These are phyloP conservation scores for Ammospiza maritima DNA, from an alignment of 2,797 vertebrate species.

Conservation along the genomic window DNA sequence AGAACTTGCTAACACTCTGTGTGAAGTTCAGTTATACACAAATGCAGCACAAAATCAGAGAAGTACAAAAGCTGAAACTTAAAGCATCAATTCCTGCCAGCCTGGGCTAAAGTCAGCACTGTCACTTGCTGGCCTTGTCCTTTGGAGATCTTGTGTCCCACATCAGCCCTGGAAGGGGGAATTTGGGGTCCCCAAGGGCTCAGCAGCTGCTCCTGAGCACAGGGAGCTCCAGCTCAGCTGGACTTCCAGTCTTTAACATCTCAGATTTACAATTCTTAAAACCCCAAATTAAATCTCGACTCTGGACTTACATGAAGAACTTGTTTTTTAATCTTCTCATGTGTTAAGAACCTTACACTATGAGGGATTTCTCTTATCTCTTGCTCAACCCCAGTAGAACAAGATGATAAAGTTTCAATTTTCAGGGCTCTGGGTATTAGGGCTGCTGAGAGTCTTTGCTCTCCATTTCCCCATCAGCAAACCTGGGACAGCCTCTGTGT, in stretches of 20 bases:
- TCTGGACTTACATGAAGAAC: background rate
- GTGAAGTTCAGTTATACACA: rapidly evolving
- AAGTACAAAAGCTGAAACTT: background rate
- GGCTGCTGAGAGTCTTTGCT: background rate
- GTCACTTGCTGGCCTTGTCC: background rate
- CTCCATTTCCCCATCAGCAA: background rate
- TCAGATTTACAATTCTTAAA: background rate
- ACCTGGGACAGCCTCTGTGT: background rate
- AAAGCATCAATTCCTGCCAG: background rate
- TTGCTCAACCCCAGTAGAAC: background rate
- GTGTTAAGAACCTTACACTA: background rate
- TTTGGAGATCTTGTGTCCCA: background rate
- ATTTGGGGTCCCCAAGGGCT: background rate
- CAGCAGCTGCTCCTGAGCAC: background rate
- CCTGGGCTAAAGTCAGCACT: background rate
- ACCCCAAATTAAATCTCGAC: background rate
- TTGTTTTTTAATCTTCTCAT: background rate
- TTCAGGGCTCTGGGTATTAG: background rate
- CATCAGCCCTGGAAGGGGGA: background rate
- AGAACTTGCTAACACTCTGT: background rate
- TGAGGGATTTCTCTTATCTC: background rate
- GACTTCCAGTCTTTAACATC: background rate
- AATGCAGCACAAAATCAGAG: background rate
- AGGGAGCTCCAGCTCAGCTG: background rate
- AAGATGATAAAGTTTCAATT: background rate